Base-by-base conservation (phyloP, 2,888 invertebrate species). In the Tiliacea citrago region DNA sequence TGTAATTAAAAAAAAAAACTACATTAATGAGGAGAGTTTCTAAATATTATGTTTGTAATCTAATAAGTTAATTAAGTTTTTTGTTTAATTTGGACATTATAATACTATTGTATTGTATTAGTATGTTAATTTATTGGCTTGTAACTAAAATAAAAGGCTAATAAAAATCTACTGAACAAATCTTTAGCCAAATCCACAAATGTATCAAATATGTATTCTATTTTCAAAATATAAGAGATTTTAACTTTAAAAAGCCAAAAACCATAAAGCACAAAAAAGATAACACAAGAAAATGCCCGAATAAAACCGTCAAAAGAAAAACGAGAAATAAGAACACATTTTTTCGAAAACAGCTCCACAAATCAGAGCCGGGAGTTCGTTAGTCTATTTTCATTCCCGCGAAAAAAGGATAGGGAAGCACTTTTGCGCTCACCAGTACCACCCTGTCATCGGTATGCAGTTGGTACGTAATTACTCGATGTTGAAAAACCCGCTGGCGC, bases 371-470 rank as follows among this genome's bases (percentile, higher is more conserved):
- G 47, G 39, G 68, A 79, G 81, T 79, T 89, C 84, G 81, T 86
- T 86, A 86, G 84, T 83, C 62, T 80, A 80, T 82, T 86, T 87
- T 82, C 71, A 76, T 63, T 75, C 66, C 49, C 35, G 75, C 24
- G 39, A 55, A 77, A 82, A 73, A 86, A 79, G 21, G 62, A 77
- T 29, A 75, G 45, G 60, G 61, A 82, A 86, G 67, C 84, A 87
- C 86, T 89, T 87, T 79, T 81, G 72, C 55, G 68, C 78, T 74
- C 78, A 73, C 77, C 75, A 76, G 85, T 87, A 88, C 87, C 76
- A 88, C 85, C 78, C 85, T 89, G 87, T 88, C 89, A 87, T 89
- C 82, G 85, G 86, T 84, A 85, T 86, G 85, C 88, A 81, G 83
- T 88, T 79, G 67, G 75, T 76, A 74, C 80, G 80, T 88, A 89